Evolutionary conservation across 2,797 vertebrate species (phyloP), one percentile per base, ranked within the genome.

Genomic region (Chaunax sp.): DNA sequence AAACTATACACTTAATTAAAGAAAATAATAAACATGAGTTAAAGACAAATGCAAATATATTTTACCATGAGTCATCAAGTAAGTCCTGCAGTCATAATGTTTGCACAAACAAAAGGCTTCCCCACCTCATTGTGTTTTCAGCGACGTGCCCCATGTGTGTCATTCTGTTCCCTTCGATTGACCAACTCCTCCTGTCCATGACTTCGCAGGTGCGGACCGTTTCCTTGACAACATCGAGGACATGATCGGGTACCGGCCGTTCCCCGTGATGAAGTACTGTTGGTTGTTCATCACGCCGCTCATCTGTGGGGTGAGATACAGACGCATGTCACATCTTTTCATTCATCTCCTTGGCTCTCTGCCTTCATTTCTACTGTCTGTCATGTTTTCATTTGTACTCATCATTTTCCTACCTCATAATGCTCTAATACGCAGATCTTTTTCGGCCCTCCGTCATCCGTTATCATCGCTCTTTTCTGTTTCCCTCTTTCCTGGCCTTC

Each of bases 191-290:
- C 10, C 14, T 6, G 0, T 49, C 16, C 8, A 6, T 60, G 50
- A 20, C 62, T 71, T 83, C 89, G 30, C 83, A 95, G 94, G 94
- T 46, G 94, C 84, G 0, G 90, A 94, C 71, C 93, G 93, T 84
- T 95, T 94, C 90, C 87, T 84, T 75, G 89, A 94, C 87, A 95
- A 95, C 90, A 94, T 95, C 3, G 74, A 92, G 62, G 94, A 95
- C 83, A 95, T 95, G 94, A 92, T 95, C 14, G 94, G 94, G 35
- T 93, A 91, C 60, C 28, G 1, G 5, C 94, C 91, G 0, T 51
- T 83, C 43, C 76, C 85, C 1, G 25, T 89, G 57, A 60, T 95
- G 55, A 95, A 95, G 81, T 94, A 94, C 87, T 95, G 93, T 84
- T 95, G 94, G 94, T 44, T 95, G 80, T 94, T 94, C 66, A 18